Conservation (phyloP, 2,797 vertebrate genomes). For the Salarias fasciatus region DNA sequence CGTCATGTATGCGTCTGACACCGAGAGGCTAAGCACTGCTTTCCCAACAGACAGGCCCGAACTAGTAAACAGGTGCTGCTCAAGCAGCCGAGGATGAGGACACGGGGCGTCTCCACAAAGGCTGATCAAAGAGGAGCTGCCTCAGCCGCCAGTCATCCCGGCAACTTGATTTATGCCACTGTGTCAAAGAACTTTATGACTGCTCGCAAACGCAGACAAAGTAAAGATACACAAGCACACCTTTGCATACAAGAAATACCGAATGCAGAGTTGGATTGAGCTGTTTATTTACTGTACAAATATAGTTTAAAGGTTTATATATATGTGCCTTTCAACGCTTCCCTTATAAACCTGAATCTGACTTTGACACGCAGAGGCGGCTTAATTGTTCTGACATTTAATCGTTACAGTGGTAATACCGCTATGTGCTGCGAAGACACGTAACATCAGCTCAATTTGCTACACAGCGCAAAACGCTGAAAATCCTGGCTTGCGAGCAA, state of each 20-base stretch:
- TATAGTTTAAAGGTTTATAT: neutral
- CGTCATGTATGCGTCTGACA: slow-evolving; percentile 65
- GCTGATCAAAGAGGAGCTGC: slow-evolving; percentile 81
- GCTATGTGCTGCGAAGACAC: slow-evolving; percentile 45
- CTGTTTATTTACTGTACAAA: slow-evolving; percentile 16
- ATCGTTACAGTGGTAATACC: slow-evolving; percentile 31
- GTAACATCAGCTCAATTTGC: slow-evolving; percentile 48
- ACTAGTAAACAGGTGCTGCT: slow-evolving; percentile 83
- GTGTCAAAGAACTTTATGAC: slow-evolving; percentile 69
- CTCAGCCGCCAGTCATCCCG: slow-evolving; percentile 75
- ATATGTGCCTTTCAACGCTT: slow-evolving; percentile 1
- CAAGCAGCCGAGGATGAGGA: slow-evolving; percentile 80
- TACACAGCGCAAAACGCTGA: slow-evolving; percentile 30
- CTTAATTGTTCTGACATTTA: slow-evolving; percentile 50
- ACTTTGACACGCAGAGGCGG: slow-evolving; percentile 28
- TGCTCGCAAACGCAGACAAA: slow-evolving; percentile 55
- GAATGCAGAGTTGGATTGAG: neutral
- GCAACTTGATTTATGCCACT: slow-evolving; percentile 78
- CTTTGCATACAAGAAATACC: slow-evolving; percentile 4
- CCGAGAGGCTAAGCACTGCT: slow-evolving; percentile 55
- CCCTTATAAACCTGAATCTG: slow-evolving; percentile 26
- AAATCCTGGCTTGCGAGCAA: slow-evolving; percentile 40
- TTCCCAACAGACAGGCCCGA: slow-evolving; percentile 78
- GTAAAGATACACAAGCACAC: slow-evolving; percentile 27
- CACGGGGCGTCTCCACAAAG: slow-evolving; percentile 75